Base-by-base conservation (phyloP, 2,888 invertebrate genomes). In the Chironomus riparius region DNA sequence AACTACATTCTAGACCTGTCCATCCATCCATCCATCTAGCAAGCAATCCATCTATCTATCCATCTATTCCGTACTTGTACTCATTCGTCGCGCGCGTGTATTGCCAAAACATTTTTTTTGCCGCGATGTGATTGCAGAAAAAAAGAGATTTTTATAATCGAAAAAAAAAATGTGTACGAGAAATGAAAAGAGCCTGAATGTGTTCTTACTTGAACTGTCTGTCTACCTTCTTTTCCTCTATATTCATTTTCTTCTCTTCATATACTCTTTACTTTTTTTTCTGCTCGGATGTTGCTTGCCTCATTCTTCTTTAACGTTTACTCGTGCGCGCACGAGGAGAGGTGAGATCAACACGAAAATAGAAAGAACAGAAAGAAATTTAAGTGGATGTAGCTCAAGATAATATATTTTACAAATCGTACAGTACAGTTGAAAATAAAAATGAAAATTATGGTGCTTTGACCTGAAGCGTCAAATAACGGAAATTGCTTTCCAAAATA, bases 401-500 rank as follows among this genome's bases (percentile, higher is more conserved):
- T 38, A 38, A 38, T 38, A 38, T 38, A 38, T 38, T 38, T 38
- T 38, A 38, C 38, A 38, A 38, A 38, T 38, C 38, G 38, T 38
- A 38, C 38, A 38, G 56, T 56, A 56, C 56, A 56, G 56, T 18
- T 56, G 56, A 56, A 38, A 47, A 21, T 47, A 47, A 70, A 56
- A 56, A 65, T n/a, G 12, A 65, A 38, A 47, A 21, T 47, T 70
- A 70, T 70, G 70, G 70, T 70, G 70, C 70, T 70, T 70, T 70
- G 70, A 70, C 70, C 70, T 70, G 70, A 47, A 70, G 70, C 70
- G 70, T 70, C 70, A 70, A 70, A 70, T 70, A 70, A 70, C 70
- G 70, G 70, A 70, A 70, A 70, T 47, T 47, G 47, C 47, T 70
- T 70, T 48, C 12, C 21, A n/a, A 70, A 70, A 47, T 15, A 18